A percentile compares a stretch with the other conserved stretches of the same genome.
Conservation (phyloP, 1,140 invertebrate species). For the Nasonia giraulti region DNA sequence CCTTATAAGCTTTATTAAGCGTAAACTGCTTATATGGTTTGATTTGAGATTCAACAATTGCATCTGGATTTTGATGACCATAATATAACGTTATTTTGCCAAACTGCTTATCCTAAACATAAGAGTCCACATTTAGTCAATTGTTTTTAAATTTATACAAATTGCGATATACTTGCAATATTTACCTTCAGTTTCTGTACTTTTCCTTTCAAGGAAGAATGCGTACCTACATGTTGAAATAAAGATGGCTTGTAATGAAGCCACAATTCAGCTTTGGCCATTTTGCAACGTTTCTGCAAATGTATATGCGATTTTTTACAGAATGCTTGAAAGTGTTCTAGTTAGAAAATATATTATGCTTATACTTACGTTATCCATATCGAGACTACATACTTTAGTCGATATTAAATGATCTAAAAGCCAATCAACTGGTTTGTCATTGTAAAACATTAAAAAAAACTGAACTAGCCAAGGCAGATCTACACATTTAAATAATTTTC, state of each 20-base stretch:
- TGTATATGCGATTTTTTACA: background rate
- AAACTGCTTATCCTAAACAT: slow-evolving; percentile 89
- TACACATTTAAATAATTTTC: slow-evolving; percentile 94
- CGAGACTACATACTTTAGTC: slow-evolving; percentile 92
- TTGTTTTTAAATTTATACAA: background rate
- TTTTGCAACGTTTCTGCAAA: slow-evolving; percentile 89
- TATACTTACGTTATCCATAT: slow-evolving; percentile 84
- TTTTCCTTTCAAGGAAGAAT: slow-evolving; percentile 97
- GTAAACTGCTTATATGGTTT: slow-evolving; percentile 90
- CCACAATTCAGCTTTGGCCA: slow-evolving; percentile 87
- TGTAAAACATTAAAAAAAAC: slow-evolving; percentile 96
- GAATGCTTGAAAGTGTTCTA: background rate
- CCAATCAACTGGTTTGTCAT: slow-evolving; percentile 98
- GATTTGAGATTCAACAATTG: slow-evolving; percentile 84
- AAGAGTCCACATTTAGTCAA: background rate
- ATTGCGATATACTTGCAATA: slow-evolving; percentile 43
- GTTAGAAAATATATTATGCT: background rate
- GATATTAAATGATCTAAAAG: slow-evolving; percentile 92
- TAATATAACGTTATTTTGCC: slow-evolving; percentile 89
- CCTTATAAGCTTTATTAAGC: slow-evolving; percentile 88
- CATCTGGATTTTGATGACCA: slow-evolving; percentile 87
- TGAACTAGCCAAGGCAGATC: slow-evolving; percentile 92
- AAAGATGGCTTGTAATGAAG: slow-evolving; percentile 93
- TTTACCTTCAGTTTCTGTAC: slow-evolving; percentile 95
- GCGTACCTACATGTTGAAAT: slow-evolving; percentile 97